A percentile compares a stretch with the other conserved stretches of the same genome.
Evolutionary conservation across 2,797 vertebrate species (phyloP).

Genomic region (Argentina silus): DNA sequence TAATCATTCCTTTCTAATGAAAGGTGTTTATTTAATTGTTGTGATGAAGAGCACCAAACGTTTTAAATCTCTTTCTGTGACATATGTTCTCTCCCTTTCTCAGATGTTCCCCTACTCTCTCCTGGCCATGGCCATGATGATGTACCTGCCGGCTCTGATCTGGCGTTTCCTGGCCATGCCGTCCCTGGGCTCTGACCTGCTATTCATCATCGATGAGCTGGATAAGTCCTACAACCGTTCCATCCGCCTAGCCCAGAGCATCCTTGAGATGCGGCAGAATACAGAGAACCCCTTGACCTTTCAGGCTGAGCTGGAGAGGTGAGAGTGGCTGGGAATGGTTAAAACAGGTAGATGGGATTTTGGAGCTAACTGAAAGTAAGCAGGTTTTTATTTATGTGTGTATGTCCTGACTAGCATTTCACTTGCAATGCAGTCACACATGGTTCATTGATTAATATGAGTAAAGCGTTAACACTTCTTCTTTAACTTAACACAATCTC

Average conservation of each 20-base stretch:
- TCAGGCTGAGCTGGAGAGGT: conserved; percentile 92
- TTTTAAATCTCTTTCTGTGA: no score
- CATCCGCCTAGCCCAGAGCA: conserved; percentile 90
- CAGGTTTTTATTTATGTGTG: no score
- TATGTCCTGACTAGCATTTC: no score
- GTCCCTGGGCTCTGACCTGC: conserved; percentile 85
- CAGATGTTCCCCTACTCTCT: conserved; percentile 96
- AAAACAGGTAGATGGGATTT: no score
- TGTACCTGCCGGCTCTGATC: conserved; percentile 92
- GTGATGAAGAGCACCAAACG: background rate
- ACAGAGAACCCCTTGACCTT: conserved; percentile 82
- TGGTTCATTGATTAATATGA: no score
- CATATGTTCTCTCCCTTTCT: background rate
- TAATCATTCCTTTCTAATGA: background rate
- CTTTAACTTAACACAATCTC: background rate
- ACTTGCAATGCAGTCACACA: no score
- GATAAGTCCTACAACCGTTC: conserved; percentile 98
- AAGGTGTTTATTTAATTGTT: background rate
- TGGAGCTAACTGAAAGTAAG: no score
- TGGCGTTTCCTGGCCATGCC: conserved; percentile 88
- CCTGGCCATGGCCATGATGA: conserved; percentile 87
- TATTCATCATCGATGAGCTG: conserved; percentile 93
- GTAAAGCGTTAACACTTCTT: no score
- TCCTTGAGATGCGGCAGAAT: conserved; percentile 85
- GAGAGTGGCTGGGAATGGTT: conserved; percentile 38